Base-by-base conservation (phyloP, 2,113 vertebrate genomes). In the Rhagologus leucostigma region DNA sequence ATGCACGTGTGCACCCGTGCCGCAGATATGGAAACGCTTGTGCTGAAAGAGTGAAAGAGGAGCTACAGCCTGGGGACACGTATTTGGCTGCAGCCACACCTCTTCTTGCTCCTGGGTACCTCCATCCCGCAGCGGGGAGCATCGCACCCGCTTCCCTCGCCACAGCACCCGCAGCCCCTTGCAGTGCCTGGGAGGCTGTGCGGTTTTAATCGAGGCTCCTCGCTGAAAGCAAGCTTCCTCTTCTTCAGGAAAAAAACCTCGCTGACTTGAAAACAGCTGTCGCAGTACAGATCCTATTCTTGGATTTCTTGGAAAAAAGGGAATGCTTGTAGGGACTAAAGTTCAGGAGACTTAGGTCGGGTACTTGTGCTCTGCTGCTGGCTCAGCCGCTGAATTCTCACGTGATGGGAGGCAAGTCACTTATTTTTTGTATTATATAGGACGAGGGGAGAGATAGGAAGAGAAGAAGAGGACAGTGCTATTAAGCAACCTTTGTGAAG, bases 401-500 rank as follows among this genome's bases (percentile, higher is more conserved):
- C 1, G 3, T 70, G 82, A 90, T 41, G 57, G 56, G 50, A 91
- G 63, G 75, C 56, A 50, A 84, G 49, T 49, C 73, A 33, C 77
- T 92, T 84, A 75, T 62, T 87, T 93, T 90, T 60, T 84, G 50
- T 44, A 70, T 94, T 77, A 81, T 78, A 74, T 24, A 64, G 75
- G 39, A 60, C 27, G 64, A 15, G 50, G 63, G 52, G 41, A 85
- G 63, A 83, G 79, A 62, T 46, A 79, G 44, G 33, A 77, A 88
- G 87, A 89, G 73, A 47, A 86, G 83, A 91, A 90, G 37, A 71
- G 80, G 88, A 89, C 73, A 78, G 62, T 21, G 79, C 83, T 90
- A 78, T 91, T 92, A 93, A 93, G 92, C 88, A 95, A 84, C 53
- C 82, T 92, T 87, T 90, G 85, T 32, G 73, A 90, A 93, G 60